phyloP scores from a whole-genome alignment of 2,113 vertebrate genomes.

The Oncorhynchus tshawytscha region DNA sequence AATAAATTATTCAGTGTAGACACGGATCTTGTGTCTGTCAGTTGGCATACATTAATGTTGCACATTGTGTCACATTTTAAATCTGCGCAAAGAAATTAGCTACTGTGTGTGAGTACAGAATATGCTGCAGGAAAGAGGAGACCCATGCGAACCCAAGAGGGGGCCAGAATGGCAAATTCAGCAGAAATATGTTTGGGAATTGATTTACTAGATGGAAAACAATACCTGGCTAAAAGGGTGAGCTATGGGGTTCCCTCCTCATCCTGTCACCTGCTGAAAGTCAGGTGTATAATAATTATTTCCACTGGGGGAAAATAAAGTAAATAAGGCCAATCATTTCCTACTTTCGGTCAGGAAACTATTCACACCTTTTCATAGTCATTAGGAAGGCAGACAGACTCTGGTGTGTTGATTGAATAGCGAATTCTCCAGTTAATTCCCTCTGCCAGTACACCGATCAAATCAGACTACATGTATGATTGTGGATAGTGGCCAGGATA shows the following conservation, averaged over 20 bases:
- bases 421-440: constrained; percentile 9
- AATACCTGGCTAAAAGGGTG: constrained; percentile 61
- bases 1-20: constrained; percentile 8
- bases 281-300: constrained; percentile 49
- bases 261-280: constrained; percentile 68
- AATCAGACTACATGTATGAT: too few species aligned
- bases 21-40: background rate
- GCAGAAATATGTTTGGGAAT: constrained; percentile 47
- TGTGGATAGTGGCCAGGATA: too few species aligned
- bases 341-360: background rate
- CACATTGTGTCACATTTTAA: background rate
- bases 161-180: constrained; percentile 32
- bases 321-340: background rate
- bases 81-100: background rate
- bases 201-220: constrained; percentile 64
- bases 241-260: constrained; percentile 51
- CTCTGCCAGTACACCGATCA: background rate
- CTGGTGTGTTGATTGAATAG: constrained; percentile 15
- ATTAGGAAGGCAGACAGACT: constrained; percentile 6
- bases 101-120: too few species aligned
- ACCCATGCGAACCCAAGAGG: too few species aligned
- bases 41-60: background rate
- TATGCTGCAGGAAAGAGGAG: too few species aligned
- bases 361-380: constrained; percentile 1
- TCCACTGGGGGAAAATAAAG: too few species aligned